Evolutionary conservation across 2,888 invertebrate species (phyloP), one percentile per base, ranked within the genome.

Genomic region (Tuta absoluta): DNA sequence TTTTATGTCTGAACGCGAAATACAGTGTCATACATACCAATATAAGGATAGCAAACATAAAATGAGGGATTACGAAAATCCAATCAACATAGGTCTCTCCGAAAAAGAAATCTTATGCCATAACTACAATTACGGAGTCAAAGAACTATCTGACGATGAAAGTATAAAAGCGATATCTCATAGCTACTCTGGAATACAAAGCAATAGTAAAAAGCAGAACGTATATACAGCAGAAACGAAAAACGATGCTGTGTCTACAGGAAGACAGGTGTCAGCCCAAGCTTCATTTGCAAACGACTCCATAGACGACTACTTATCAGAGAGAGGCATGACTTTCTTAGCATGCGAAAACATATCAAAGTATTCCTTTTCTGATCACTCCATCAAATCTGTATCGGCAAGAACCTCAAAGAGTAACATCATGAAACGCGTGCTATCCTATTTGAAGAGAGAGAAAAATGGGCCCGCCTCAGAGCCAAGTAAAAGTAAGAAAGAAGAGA

Each of bases 211-310:
- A 33, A 24, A 56, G 17, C 28, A 14, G 28, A 33, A 56, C 0
- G 33, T 56, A 8, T 56, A 56, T 33, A 17, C 33, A 56, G 28
- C 56, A 33, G 17, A 28, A 33, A 24, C 17, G 0, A 56, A 56
- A 56, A 56, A 8, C 17, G n/a, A 28, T 33, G 28, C 8, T 1
- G 10, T 23, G 0, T 24, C 51, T 4, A 14, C 23, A 53, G 51
- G 51, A 24, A 23, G 33, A 1, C 61, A 61, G 21, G 41, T 21
- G 0, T 51, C 51, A n/a, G 62, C 86, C 0, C 89, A 90, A 64
- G 86, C 82, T 0, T 77, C 68, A 7, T 87, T 91, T 53, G 81
- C 89, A 0, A 88, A 89, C 23, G 90, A 91, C 64, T 87, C 88
- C 0, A 79, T 89, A 4, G 91, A 91, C 14, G 89, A 90, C 57